Percentiles rank a stretch among this genome's conserved stretches.
These are phyloP conservation scores for Drosophila ohnishii DNA, from an alignment of 1,140 invertebrate genomes.

Conservation along the genomic window DNA sequence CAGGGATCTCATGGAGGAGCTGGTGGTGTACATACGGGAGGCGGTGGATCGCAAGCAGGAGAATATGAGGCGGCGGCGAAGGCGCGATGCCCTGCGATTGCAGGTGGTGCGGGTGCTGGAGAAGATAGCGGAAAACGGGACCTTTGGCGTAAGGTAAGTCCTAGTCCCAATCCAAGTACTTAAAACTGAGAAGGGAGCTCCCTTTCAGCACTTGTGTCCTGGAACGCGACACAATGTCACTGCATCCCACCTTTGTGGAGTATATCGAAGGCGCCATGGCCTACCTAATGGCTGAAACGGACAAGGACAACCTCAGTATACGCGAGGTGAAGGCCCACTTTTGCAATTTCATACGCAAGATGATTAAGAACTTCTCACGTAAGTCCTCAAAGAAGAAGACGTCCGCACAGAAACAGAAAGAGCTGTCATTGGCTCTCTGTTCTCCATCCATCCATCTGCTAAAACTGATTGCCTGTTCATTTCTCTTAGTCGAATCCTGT, in stretches of 20 bases:
- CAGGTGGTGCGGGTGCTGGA: constrained; percentile 96
- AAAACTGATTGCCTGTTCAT: constrained; percentile 35
- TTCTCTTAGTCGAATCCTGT: constrained; percentile 91
- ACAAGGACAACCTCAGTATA: constrained; percentile 92
- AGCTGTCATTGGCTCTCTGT: constrained; percentile 12
- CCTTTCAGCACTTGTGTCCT: constrained; percentile 89
- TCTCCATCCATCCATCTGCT: constrained; percentile 15
- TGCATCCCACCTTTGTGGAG: constrained; percentile 95
- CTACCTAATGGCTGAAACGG: constrained; percentile 95
- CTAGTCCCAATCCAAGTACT: background rate
- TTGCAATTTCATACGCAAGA: constrained; percentile 95
- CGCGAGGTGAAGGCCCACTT: constrained; percentile 96
- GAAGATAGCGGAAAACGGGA: constrained; percentile 95
- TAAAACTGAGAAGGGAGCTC: constrained; percentile 7
- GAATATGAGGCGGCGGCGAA: constrained; percentile 93
- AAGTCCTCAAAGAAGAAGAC: constrained; percentile 79
- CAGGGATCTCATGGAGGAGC: constrained; percentile 98
- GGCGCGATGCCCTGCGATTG: constrained; percentile 95
- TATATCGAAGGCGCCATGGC: constrained; percentile 97
- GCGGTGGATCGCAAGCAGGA: constrained; percentile 99
- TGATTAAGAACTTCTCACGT: constrained; percentile 96
- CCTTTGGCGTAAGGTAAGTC: constrained; percentile 92
- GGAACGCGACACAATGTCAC: constrained; percentile 91
- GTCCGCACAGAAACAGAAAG: background rate
- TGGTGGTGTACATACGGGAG: constrained; percentile 95